phyloP scores from a whole-genome alignment of 2,797 vertebrate genomes.

The Myiotriccus ornatus region DNA sequence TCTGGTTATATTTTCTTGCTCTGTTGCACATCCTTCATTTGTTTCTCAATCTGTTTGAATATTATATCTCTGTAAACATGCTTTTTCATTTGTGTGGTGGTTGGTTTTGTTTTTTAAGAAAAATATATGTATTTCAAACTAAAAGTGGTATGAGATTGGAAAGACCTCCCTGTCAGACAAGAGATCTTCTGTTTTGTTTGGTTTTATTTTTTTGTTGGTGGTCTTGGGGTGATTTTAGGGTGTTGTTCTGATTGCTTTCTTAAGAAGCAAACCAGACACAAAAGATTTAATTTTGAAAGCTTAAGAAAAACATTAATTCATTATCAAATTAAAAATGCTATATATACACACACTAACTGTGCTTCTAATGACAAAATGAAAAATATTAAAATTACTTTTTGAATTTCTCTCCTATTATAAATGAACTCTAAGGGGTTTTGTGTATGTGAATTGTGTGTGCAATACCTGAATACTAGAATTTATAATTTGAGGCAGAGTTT shows the following conservation, averaged over 20 bases:
- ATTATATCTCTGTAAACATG: background rate
- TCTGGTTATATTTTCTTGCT: background rate
- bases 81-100: background rate
- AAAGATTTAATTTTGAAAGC: background rate
- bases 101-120: background rate
- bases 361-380: background rate
- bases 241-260: background rate
- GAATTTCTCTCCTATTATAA: background rate
- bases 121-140: background rate
- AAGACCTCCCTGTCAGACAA: background rate
- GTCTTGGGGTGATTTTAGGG: background rate
- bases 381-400: background rate
- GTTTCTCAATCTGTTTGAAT: background rate
- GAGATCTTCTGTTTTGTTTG: background rate
- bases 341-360: background rate
- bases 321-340: background rate
- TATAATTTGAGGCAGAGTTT: background rate
- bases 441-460: fast-evolving
- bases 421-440: fast-evolving
- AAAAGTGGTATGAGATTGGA: background rate
- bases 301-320: background rate
- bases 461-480: background rate
- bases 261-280: background rate
- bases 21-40: background rate
- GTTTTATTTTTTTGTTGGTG: background rate